Conservation (phyloP, 2,113 vertebrate genomes). For the Haemorhous mexicanus region DNA sequence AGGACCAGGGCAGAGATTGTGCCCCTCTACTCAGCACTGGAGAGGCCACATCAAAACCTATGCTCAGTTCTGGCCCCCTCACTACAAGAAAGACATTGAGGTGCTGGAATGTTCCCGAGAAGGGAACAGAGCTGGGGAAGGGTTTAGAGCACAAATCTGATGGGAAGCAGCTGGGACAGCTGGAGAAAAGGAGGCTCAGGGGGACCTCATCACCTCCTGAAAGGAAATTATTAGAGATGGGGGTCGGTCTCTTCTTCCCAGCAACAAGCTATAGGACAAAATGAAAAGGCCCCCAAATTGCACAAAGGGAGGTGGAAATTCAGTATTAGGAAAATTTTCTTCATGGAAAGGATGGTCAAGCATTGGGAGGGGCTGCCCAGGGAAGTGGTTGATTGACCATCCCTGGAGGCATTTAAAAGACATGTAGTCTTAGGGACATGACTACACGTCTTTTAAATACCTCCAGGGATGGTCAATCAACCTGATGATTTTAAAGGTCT, state of each 20-base stretch:
- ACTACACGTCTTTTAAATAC: no score
- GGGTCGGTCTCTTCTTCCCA: rapidly evolving
- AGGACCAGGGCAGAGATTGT: background rate
- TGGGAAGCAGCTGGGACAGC: background rate
- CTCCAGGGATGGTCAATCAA: no score
- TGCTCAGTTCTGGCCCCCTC: background rate
- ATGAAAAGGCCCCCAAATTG: background rate
- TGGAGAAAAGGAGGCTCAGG: background rate
- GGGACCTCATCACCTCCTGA: background rate
- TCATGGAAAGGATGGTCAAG: background rate
- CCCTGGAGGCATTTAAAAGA: background rate
- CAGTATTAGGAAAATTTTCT: background rate
- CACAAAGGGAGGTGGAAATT: background rate
- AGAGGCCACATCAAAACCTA: rapidly evolving
- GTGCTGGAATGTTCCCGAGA: background rate
- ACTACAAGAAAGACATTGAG: background rate
- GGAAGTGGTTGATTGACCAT: background rate
- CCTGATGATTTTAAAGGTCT: background rate
- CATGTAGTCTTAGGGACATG: no score
- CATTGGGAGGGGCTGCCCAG: background rate
- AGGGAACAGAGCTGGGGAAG: background rate
- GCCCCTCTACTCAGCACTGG: no score
- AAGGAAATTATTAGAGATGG: no score
- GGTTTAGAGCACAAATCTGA: background rate
- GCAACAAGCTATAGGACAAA: background rate